Evolutionary conservation across 2,888 invertebrate species (phyloP), one percentile per base, ranked within the genome.

Genomic region (Steinernema hermaphroditum): DNA sequence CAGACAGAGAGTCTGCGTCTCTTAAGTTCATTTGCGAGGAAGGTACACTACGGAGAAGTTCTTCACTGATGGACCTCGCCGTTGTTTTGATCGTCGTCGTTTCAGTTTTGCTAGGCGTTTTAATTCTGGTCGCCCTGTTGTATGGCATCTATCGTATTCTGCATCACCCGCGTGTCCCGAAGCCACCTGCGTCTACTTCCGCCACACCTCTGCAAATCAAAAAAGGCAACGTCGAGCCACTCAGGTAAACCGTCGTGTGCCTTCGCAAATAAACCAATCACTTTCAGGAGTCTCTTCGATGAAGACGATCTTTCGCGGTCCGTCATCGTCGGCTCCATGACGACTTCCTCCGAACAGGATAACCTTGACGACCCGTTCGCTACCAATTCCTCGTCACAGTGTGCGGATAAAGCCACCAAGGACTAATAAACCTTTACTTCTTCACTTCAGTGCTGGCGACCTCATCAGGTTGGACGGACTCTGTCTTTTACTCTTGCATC

Each of bases 331-430:
- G 62, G 62, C 22, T 29, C 62, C n/a, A 32, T 62, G 32, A 29
- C 62, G 32, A 29, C 62, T n/a, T 62, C 62, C 16, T 62, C 62
- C 29, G 62, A 62, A 16, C 62, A 62, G 62, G 62, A 62, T 19
- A 19, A 12, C 8, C 24, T 22, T 24, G 50, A 22, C 8, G 62
- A 62, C 32, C 62, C 62, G 14, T 62, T 62, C 29, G 32, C 22
- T 2, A 46, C 8, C 46, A 46, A 16, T 19, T 46, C 46, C 2
- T 14, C 32, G 29, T 8, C 62, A 2, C 29, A 29, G 32, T 29
- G 62, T 62, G 62, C 62, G 62, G 32, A 29, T 22, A 22, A 16
- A 2, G 62, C 19, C 16, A 4, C 29, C 27, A 34, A n/a, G 16
- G 16, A 24, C n/a, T 14, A 62, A 62, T 62, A 32, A 62, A 62